Evolutionary conservation across 2,797 vertebrate species (phyloP).

Genomic region (Gallinago solitaria): DNA sequence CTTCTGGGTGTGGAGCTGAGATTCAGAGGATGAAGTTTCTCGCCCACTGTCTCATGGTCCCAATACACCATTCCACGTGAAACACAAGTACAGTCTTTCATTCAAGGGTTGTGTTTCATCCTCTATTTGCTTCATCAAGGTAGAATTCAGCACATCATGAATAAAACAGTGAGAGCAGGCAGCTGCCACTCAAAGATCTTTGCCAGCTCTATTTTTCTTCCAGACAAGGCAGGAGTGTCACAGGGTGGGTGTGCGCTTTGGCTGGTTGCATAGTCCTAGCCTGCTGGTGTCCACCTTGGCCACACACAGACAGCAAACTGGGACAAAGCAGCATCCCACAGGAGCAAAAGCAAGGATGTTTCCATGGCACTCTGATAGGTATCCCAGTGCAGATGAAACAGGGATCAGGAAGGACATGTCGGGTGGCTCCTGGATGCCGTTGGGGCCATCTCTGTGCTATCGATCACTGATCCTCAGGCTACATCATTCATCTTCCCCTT

Average conservation of each 20-base stretch:
- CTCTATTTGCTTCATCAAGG: neutral
- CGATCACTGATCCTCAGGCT: neutral
- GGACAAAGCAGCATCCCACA: neutral
- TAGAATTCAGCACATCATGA: neutral
- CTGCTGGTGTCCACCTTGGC: neutral
- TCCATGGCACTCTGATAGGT: neutral
- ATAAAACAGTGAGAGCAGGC: neutral
- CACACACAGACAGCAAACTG: neutral
- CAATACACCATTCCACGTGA: rapidly evolving
- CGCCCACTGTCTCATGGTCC: neutral
- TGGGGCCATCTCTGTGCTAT: neutral
- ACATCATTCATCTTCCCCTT: neutral
- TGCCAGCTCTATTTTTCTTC: neutral
- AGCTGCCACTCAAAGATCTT: neutral
- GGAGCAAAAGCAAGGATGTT: neutral
- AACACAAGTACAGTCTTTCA: neutral
- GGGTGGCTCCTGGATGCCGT: neutral
- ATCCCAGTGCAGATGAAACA: neutral
- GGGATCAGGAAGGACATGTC: rapidly evolving
- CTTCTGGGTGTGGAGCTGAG: neutral
- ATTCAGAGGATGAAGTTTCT: neutral
- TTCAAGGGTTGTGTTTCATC: neutral
- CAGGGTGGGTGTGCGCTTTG: rapidly evolving
- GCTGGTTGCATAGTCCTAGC: neutral
- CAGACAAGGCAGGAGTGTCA: rapidly evolving